Base-by-base conservation (phyloP, 1,140 invertebrate genomes). In the Coenobita brevimanus region DNA sequence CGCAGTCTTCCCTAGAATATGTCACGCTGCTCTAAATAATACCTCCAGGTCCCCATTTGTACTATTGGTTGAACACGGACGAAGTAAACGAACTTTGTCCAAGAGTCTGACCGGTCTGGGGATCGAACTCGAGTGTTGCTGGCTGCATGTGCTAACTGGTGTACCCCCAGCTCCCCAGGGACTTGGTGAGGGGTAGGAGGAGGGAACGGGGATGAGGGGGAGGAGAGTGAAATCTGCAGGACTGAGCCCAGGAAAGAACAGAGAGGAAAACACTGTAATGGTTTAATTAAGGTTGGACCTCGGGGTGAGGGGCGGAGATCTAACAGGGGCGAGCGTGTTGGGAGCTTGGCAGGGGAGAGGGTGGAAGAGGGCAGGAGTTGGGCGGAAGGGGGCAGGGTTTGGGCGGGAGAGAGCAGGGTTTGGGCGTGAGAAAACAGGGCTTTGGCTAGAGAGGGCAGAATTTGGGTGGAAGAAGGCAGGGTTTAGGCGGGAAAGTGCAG, bases 191-290 rank as follows among this genome's bases (percentile, higher is more conserved):
- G 24, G 54, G 17, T 36, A 38, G 62, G 36, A 50, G n/a, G 43
- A 71, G 82, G 33, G 46, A 54, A 57, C 21, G 73, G 24, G 60
- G 43, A 17, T 38, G 60, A 46, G 50, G 24, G 15, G 64, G 57
- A 27, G n/a, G 54, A 62, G 73, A 69, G 15, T 43, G 8, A 24
- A 24, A 21, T 21, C 62, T 67, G 50, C 78, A 13, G 3, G 13
- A 6, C 13, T 24, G 36, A 4, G 0, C 15, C 2, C 38, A 50
- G 71, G 38, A 71, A 85, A 85, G 62, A 80, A 87, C 54, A 87
- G 62, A 62, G 84, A 87, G 76, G 75, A 87, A 87, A 87, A 87
- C 84, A 87, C 69, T 86, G 60, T 71, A 75, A 87, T 87, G 67
- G 84, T 87, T 87, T 87, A 87, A 87, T 87, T 87, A 87, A 87